Percentiles rank a stretch among this genome's conserved stretches.
Evolutionary conservation across 2,113 vertebrate species (phyloP).

Genomic region (Sphaerodactylus townsendi): DNA sequence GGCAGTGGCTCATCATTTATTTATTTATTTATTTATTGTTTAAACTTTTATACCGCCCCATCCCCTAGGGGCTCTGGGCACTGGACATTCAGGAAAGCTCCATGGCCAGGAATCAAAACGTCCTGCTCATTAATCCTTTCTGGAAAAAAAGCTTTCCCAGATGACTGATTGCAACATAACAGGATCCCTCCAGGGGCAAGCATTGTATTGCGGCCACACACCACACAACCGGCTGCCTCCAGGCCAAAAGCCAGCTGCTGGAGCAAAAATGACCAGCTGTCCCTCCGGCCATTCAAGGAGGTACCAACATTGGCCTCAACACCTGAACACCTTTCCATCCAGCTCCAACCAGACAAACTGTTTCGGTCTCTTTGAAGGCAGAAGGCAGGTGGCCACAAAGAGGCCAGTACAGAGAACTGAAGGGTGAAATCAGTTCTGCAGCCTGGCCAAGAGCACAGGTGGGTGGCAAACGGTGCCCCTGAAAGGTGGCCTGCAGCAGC

Average conservation of each 20-base stretch:
- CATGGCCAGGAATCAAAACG: neutral
- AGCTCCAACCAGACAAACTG: neutral
- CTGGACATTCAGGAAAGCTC: neutral
- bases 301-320: no score
- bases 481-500: neutral
- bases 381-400: neutral
- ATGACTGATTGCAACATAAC: neutral
- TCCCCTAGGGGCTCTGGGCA: no score
- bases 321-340: neutral
- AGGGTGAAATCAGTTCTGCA: neutral
- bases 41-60: no score
- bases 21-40: no score
- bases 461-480: neutral
- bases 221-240: neutral
- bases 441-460: neutral
- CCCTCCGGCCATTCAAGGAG: no score
- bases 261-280: no score
- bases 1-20: neutral
- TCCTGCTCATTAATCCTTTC: neutral
- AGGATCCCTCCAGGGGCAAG: neutral
- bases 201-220: fast-evolving
- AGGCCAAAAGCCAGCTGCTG: neutral
- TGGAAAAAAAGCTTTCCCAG: neutral
- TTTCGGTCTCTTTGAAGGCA: neutral
- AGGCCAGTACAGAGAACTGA: no score